Conservation (phyloP, 2,888 invertebrate species). For the Cataglyphis altisquamis region DNA sequence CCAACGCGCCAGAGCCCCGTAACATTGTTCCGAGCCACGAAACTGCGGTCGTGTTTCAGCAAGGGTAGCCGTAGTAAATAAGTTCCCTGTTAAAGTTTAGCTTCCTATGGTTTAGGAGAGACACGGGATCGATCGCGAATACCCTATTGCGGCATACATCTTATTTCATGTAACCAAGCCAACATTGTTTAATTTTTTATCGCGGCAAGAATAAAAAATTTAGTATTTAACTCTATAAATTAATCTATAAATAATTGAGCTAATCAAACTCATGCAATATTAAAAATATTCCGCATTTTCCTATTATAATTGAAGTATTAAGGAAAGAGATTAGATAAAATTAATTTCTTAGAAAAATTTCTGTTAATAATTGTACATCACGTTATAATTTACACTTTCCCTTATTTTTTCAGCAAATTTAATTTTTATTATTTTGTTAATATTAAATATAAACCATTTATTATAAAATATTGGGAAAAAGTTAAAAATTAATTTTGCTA, state of each 20-base stretch:
- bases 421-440: neutral
- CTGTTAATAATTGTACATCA: neutral
- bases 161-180: neutral
- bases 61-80: slow-evolving; percentile 28
- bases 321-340: neutral
- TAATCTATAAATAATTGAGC: slow-evolving; percentile 11
- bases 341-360: neutral
- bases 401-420: neutral
- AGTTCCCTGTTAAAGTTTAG: slow-evolving; percentile 29
- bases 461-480: neutral
- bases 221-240: neutral
- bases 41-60: slow-evolving; percentile 8
- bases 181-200: neutral
- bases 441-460: neutral
- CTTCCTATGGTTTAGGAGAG: neutral
- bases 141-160: neutral
- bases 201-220: neutral
- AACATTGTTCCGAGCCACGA: slow-evolving; percentile 52
- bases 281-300: neutral
- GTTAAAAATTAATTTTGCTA: neutral
- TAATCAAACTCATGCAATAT: neutral
- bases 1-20: slow-evolving; percentile 24
- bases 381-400: neutral
- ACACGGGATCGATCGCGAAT: neutral
- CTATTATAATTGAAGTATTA: neutral